Conservation (phyloP, 2,797 vertebrate species). For the Buceros bicornis region DNA sequence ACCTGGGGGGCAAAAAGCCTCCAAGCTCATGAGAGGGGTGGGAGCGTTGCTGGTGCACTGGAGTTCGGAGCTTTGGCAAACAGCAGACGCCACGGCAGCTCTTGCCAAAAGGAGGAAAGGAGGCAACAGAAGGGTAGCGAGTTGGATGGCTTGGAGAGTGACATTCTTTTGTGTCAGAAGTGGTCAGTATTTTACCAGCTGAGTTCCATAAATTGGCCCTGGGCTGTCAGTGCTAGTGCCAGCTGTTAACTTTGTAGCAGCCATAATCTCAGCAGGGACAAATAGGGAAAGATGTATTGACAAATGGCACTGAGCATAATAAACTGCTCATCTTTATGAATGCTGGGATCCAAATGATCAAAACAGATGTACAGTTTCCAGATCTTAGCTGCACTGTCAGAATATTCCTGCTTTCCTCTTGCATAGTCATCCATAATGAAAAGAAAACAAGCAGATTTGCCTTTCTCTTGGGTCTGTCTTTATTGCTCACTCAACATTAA, state of each 20-base stretch:
- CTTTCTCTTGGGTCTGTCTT: conserved; percentile 71
- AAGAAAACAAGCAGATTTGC: conserved; percentile 75
- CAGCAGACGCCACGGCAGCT: background rate
- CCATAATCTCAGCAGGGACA: conserved; percentile 76
- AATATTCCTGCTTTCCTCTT: conserved; percentile 67
- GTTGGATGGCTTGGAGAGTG: conserved; percentile 21
- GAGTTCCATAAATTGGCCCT: conserved; percentile 75
- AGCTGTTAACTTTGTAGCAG: conserved; percentile 76
- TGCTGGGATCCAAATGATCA: conserved; percentile 76
- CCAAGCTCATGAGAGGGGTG: background rate
- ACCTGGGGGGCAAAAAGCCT: background rate
- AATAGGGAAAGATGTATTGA: conserved; percentile 73
- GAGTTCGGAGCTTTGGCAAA: conserved; percentile 16
- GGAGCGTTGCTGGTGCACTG: background rate
- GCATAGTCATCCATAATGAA: conserved; percentile 70
- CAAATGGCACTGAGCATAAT: conserved; percentile 76
- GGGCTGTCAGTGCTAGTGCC: conserved; percentile 62
- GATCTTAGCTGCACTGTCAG: conserved; percentile 74
- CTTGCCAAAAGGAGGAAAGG: conserved; percentile 30
- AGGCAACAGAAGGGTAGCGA: conserved; percentile 63
- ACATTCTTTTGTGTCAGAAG: conserved; percentile 58
- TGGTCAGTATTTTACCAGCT: conserved; percentile 75
- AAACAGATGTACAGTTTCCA: conserved; percentile 78
- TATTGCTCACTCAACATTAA: conserved; percentile 76
- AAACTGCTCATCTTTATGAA: conserved; percentile 75